phyloP scores from a whole-genome alignment of 2,113 vertebrate species.

The Galeopterus variegatus region DNA sequence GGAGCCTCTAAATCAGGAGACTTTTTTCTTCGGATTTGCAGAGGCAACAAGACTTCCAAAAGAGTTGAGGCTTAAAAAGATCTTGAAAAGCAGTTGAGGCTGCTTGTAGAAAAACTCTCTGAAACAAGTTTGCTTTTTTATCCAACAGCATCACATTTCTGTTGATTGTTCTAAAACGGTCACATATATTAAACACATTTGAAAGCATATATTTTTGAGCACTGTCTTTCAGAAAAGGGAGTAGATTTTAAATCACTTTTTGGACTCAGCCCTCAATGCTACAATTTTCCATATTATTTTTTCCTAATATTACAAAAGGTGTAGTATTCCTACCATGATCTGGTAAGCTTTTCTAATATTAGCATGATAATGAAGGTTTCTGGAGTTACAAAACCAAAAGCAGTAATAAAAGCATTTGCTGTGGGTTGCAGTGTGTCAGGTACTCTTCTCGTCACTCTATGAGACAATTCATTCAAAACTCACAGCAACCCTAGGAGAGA shows the following conservation, averaged over 20 bases:
- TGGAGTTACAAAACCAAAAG: not conserved
- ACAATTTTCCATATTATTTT: not conserved
- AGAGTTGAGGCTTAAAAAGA: not conserved
- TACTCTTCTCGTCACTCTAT: not conserved
- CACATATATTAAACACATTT: not conserved
- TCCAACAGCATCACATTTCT: not conserved
- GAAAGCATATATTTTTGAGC: not conserved
- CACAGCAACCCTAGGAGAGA: not conserved
- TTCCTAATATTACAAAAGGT: not conserved
- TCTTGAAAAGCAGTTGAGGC: not conserved
- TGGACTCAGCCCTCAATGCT: not conserved
- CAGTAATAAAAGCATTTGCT: not conserved
- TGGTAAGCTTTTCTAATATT: not conserved
- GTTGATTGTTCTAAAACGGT: not conserved
- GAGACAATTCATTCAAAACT: not conserved
- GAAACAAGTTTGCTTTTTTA: not conserved
- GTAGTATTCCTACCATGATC: not conserved
- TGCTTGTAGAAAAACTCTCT: not conserved
- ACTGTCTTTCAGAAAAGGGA: not conserved
- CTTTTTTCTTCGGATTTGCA: not conserved
- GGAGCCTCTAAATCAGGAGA: not conserved
- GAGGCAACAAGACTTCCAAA: not conserved
- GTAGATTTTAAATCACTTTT: not conserved
- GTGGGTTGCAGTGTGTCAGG: not conserved
- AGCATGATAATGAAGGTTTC: not conserved